Evolutionary conservation across 2,113 vertebrate genomes (phyloP).

Genomic region (Balaeniceps rex): DNA sequence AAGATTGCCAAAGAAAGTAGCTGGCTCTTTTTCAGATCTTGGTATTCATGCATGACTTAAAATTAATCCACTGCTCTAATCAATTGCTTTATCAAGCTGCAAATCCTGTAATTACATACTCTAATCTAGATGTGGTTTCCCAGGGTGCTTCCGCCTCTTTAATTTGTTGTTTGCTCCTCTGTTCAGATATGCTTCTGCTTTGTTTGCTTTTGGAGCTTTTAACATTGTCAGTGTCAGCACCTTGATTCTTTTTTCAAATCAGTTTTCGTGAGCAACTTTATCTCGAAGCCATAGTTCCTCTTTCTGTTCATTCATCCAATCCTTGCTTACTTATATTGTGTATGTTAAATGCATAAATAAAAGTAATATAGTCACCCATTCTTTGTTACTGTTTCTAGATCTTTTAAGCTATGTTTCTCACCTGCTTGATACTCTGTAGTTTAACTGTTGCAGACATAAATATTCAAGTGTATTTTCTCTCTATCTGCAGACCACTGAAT

Average conservation of each 20-base stretch:
- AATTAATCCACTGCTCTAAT: constrained; percentile 13
- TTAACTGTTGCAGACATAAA: background rate
- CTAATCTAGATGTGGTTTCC: background rate
- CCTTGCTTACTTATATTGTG: background rate
- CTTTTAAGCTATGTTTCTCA: background rate
- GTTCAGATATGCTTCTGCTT: background rate
- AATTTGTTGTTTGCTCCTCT: background rate
- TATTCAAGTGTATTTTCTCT: background rate
- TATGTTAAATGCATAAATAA: background rate
- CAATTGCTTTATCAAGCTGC: constrained; percentile 2
- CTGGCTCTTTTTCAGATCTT: background rate
- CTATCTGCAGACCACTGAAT: background rate
- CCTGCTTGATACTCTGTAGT: background rate
- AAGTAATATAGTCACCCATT: background rate
- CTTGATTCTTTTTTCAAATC: background rate
- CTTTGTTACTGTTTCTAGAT: background rate
- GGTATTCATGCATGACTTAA: background rate
- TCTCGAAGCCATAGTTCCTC: background rate
- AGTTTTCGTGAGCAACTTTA: background rate
- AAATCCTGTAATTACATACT: constrained; percentile 20
- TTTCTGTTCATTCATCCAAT: background rate
- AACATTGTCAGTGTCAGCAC: background rate
- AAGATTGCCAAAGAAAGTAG: background rate
- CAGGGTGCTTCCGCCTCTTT: background rate
- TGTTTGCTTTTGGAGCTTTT: background rate